Conservation (phyloP, 37 sponge, comb jelly and placozoan species). For the Cliona cf. orientalis region DNA sequence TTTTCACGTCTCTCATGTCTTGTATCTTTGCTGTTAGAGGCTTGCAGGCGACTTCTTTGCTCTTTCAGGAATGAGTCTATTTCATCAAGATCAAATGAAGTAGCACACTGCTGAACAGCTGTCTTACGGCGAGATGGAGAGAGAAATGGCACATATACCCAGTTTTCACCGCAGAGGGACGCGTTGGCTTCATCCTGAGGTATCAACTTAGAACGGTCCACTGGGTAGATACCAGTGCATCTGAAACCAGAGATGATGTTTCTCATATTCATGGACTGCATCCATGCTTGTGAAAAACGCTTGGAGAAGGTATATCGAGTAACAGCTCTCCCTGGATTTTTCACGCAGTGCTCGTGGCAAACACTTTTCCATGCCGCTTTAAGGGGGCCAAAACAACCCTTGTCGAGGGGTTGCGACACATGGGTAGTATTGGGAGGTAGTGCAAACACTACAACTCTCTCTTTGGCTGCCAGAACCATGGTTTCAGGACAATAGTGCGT, state of each 20-base stretch:
- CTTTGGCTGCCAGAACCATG: conserved; percentile 47
- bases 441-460: conserved; percentile 33
- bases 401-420: conserved; percentile 71
- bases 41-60: too few species aligned
- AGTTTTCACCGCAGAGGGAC: too few species aligned
- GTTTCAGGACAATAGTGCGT: conserved; percentile 46
- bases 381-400: conserved; percentile 49
- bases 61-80: too few species aligned
- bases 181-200: too few species aligned
- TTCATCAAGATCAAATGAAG: too few species aligned
- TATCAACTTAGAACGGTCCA: too few species aligned
- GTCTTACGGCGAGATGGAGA: too few species aligned
- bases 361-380: conserved; percentile 45
- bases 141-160: too few species aligned
- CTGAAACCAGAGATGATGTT: conserved; percentile 56
- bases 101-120: too few species aligned
- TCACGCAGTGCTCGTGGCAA: conserved; percentile 18
- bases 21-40: too few species aligned
- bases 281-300: conserved; percentile 51
- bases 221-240: conserved; percentile 53
- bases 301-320: conserved; percentile 9
- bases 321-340: conserved; percentile 46
- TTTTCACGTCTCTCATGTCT: too few species aligned
- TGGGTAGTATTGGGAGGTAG: conserved; percentile 82
- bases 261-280: conserved; percentile 25